Evolutionary conservation across 2,113 vertebrate species (phyloP), one percentile per base, ranked within the genome.

Genomic region (Istiophorus platypterus): DNA sequence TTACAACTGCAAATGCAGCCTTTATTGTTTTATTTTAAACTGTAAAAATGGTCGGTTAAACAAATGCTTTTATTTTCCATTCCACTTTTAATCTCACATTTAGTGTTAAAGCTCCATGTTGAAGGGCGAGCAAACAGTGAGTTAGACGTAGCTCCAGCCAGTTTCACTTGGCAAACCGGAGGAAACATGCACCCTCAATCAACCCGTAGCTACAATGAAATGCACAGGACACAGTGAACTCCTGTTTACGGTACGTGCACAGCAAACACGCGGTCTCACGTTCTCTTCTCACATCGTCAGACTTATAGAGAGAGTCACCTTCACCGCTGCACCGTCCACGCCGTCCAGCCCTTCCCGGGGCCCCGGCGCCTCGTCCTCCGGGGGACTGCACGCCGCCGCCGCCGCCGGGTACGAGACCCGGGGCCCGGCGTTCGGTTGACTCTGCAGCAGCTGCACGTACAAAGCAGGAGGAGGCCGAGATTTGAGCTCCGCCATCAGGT

Each of bases 261-360:
- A 14, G 24, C 2, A n/a, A n/a, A 45, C 42, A 13, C n/a, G 5
- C 6, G 49, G 1, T n/a, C 20, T 14, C 17, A 49, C 3, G 7
- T 20, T 18, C 49, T 51, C 20, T 42, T 10, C 8, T 34, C 47
- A 49, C 22, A 24, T 24, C n/a, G 11, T 54, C 12, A 12, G 1
- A 54, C 52, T 42, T 10, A n/a, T n/a, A n/a, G n/a, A n/a, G n/a
- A 3, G 1, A 54, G 22, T 80, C 29, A 95, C 95, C 91, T 93
- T 76, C 13, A 95, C 88, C 2, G 85, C 85, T 13, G 90, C 78
- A 2, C 63, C 49, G 37, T 87, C 87, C 31, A 58, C 85, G 2
- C 24, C 1, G 0, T 84, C 88, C 70, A 0, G 39, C 18, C 26
- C 10, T 0, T 80, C 84, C 39, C 12, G 29, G 26, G 42, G 5